Conservation (phyloP, 2,797 vertebrate genomes). For the Typhlichthys subterraneus region DNA sequence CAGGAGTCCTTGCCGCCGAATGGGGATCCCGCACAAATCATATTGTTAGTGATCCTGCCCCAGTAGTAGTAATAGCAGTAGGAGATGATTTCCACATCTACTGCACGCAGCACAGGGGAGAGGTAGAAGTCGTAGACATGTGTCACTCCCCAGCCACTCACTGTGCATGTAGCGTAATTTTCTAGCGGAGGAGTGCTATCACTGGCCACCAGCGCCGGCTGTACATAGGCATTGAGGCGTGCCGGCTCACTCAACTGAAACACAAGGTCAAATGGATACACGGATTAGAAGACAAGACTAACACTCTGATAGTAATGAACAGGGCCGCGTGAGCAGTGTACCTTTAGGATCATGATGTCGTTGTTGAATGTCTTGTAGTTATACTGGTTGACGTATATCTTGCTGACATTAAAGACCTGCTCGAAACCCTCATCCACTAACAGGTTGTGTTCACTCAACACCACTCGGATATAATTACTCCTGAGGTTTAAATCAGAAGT, state of each 20-base stretch:
- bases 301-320: neutral
- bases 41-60: slow-evolving; percentile 68
- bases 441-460: slow-evolving; percentile 74
- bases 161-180: slow-evolving; percentile 49
- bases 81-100: slow-evolving; percentile 61
- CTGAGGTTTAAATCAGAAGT: slow-evolving; percentile 39
- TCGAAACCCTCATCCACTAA: slow-evolving; percentile 60
- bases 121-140: slow-evolving; percentile 62
- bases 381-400: slow-evolving; percentile 43
- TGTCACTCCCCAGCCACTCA: slow-evolving; percentile 82
- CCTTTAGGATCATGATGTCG: slow-evolving; percentile 81
- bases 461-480: slow-evolving; percentile 56
- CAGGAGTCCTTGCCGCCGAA: slow-evolving; percentile 79
- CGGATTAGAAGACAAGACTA: neutral
- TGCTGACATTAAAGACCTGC: slow-evolving; percentile 64
- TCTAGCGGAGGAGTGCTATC: neutral
- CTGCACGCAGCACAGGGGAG: slow-evolving; percentile 73
- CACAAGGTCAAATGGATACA: neutral
- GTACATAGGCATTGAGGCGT: slow-evolving; percentile 61
- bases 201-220: slow-evolving; percentile 52
- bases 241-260: slow-evolving; percentile 69
- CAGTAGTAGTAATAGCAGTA: slow-evolving; percentile 67
- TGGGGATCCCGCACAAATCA: slow-evolving; percentile 77
- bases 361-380: slow-evolving; percentile 66
- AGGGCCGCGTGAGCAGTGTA: slow-evolving; percentile 20